Conservation (phyloP, 2,888 invertebrate genomes). For the Cybosia mesomella region DNA sequence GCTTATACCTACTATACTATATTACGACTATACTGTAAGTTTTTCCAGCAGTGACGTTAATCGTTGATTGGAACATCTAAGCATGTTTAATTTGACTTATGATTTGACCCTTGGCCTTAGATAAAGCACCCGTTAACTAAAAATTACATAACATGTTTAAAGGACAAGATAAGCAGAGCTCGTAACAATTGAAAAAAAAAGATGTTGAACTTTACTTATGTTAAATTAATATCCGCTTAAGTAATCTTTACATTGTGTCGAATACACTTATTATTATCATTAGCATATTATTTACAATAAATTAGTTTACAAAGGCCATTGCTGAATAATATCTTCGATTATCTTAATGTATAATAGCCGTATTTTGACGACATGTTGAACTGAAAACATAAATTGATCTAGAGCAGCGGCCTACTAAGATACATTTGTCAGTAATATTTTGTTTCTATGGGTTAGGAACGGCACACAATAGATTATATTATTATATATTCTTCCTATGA, state of each 20-base stretch:
- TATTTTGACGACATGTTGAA: slow-evolving; percentile 20
- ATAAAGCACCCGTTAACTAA: slow-evolving; percentile 1
- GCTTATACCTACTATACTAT: background rate
- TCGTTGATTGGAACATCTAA: slow-evolving; percentile 2
- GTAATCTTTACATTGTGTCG: background rate
- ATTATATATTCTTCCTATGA: slow-evolving; percentile 47
- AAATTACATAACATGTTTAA: slow-evolving; percentile 1
- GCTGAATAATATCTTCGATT: background rate
- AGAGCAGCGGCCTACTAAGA: slow-evolving; percentile 45
- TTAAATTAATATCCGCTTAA: background rate
- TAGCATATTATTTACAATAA: background rate
- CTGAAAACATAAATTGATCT: slow-evolving; percentile 37
- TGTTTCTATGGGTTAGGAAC: slow-evolving; percentile 43
- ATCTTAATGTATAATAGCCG: background rate
- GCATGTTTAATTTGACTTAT: background rate
- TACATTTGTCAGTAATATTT: slow-evolving; percentile 30
- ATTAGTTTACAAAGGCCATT: background rate
- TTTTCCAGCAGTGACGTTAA: background rate
- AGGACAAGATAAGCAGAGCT: background rate
- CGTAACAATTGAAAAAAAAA: background rate
- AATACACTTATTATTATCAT: background rate
- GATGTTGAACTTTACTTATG: background rate
- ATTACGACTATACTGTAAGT: background rate
- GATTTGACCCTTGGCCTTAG: background rate
- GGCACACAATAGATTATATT: slow-evolving; percentile 24